Evolutionary conservation across 2,888 invertebrate genomes (phyloP), one percentile per base, ranked within the genome.

Genomic region (Fragum sueziense): DNA sequence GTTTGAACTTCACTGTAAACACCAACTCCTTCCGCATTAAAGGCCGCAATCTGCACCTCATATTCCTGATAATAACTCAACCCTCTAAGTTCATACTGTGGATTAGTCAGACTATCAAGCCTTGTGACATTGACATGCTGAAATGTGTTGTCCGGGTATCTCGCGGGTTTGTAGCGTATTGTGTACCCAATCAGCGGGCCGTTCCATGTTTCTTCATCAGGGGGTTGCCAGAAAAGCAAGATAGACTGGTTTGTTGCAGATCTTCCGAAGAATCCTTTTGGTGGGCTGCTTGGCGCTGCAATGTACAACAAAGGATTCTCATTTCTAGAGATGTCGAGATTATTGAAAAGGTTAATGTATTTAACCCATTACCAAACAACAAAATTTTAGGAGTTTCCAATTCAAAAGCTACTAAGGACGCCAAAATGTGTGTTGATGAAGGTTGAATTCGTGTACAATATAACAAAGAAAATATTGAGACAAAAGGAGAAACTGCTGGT

Each of bases 11-110:
- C 96, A 22, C 97, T 97, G 92, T 96, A 99, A 0, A 96, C 96
- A 0, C 99, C 99, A 2, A 97, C 96, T 0, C 99, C 99, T 94
- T 98, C 97, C 88, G 97, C 97, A 93, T 99, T 99, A 92, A 97
- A 99, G 0, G 99, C 98, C 0, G 99, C 98, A 78, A 99, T 97
- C 94, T 97, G 87, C 6, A 99, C 96, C 72, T 97, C 96, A 91
- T 99, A 99, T 93, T 98, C 98, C 93, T 98, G 98, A 98, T 98
- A 99, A 0, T 98, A 98, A 78, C 99, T 99, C 82, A 99, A 94
- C 90, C 98, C 98, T 88, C 96, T 95, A 73, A 99, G 97, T 1
- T 98, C 95, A 91, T 96, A 98, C 93, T 97, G 93, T 97, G 85
- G 65, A 84, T 88, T 67, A 31, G 71, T 47, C n/a, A n/a, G n/a